Percentiles rank a stretch among this genome's conserved stretches.
Evolutionary conservation across 2,888 invertebrate genomes (phyloP).

Genomic region (Macaria liturata): DNA sequence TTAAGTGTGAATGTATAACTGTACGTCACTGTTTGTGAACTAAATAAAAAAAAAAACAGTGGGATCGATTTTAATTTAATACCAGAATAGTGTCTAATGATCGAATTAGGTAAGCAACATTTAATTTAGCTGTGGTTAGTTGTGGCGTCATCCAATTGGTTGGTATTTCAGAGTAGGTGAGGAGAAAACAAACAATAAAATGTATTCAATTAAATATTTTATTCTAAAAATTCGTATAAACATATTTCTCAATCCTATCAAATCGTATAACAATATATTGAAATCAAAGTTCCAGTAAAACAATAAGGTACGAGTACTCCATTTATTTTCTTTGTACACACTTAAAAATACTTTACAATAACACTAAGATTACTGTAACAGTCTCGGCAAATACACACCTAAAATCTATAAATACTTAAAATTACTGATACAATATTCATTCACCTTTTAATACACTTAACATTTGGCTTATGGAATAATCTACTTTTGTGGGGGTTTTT

Average conservation of each 20-base stretch:
- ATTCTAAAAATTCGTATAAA: neutral
- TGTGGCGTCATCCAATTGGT: too few species aligned
- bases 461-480: constrained; percentile 21
- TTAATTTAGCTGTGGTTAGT: too few species aligned
- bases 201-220: neutral
- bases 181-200: too few species aligned
- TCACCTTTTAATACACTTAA: constrained; percentile 8
- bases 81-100: too few species aligned
- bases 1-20: too few species aligned
- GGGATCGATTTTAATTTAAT: too few species aligned
- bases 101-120: too few species aligned
- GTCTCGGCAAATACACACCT: constrained; percentile 18
- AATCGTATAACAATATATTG: too few species aligned
- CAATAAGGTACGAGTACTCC: neutral
- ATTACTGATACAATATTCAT: constrained; percentile 9
- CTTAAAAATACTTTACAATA: constrained; percentile 12
- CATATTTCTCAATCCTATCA: too few species aligned
- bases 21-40: too few species aligned
- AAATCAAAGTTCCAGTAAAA: neutral
- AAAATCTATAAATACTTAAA: constrained; percentile 2
- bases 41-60: too few species aligned
- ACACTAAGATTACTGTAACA: constrained; percentile 14
- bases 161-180: too few species aligned
- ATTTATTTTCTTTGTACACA: constrained; percentile 12
- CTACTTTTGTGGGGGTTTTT: constrained; percentile 48